A percentile compares a stretch with the other conserved stretches of the same genome.
These are phyloP conservation scores for Phortica okadai DNA, from an alignment of 2,888 invertebrate species.

Conservation along the genomic window DNA sequence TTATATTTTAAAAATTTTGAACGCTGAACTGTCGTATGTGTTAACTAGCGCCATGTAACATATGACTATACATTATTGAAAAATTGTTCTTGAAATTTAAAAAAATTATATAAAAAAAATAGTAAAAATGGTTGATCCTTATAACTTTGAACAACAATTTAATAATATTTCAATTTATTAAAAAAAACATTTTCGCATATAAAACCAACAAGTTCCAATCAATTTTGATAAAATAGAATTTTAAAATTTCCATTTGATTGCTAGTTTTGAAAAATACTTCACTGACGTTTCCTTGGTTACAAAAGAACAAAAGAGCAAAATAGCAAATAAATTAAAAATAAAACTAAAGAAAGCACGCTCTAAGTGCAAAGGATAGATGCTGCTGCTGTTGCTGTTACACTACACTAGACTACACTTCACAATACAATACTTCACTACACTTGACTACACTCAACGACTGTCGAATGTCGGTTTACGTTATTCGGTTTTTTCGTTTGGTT, in stretches of 20 bases:
- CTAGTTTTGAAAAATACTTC: too few species aligned
- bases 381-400: neutral
- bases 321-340: neutral
- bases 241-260: too few species aligned
- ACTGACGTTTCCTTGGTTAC: too few species aligned
- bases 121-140: too few species aligned
- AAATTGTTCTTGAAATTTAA: too few species aligned
- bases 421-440: slow-evolving; percentile 2
- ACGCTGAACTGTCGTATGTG: neutral
- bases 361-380: neutral
- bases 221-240: too few species aligned
- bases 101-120: too few species aligned
- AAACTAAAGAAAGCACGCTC: too few species aligned
- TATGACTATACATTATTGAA: too few species aligned
- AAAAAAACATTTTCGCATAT: neutral
- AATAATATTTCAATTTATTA: neutral
- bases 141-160: neutral
- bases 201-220: too few species aligned
- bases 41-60: neutral
- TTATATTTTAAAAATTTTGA: neutral
- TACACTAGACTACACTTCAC: slow-evolving; percentile 8
- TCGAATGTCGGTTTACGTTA: slow-evolving; percentile 11
- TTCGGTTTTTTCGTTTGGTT: neutral
- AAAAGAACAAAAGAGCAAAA: neutral
- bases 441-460: slow-evolving; percentile 12